Conservation (phyloP, 2,888 invertebrate species). For the Caenorhabditis sp. region DNA sequence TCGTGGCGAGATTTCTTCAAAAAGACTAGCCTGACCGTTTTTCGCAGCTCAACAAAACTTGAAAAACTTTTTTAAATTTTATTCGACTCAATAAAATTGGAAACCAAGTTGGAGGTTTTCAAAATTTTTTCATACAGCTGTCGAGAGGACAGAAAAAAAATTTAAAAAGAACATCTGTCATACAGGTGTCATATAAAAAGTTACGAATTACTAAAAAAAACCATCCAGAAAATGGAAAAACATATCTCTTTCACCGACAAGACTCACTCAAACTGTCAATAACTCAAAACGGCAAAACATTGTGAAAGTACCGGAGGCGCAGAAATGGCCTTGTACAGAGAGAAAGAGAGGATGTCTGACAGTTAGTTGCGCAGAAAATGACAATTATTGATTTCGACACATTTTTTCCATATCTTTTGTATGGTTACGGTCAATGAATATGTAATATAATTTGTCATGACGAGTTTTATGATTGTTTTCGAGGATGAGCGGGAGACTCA, state of each 20-base stretch:
- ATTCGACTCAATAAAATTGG: too few species aligned
- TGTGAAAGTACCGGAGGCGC: neutral
- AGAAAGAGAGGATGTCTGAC: neutral
- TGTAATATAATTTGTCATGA: neutral
- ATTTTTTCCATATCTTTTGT: neutral
- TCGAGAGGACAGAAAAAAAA: too few species aligned
- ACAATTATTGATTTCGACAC: constrained; percentile 1
- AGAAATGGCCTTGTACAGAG: neutral
- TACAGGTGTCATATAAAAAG: too few species aligned
- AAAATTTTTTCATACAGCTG: too few species aligned
- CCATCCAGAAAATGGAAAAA: neutral
- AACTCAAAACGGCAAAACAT: neutral
- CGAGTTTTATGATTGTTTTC: too few species aligned
- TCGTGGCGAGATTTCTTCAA: too few species aligned
- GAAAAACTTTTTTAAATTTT: too few species aligned
- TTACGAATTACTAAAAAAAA: neutral
- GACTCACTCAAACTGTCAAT: neutral
- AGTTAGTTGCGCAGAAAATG: neutral
- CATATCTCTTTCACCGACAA: neutral
- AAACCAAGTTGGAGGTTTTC: too few species aligned
- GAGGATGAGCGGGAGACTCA: too few species aligned
- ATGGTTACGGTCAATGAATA: neutral
- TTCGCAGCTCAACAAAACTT: too few species aligned
- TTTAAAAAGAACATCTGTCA: too few species aligned
- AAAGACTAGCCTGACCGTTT: too few species aligned